Evolutionary conservation across 2,113 vertebrate genomes (phyloP).

Genomic region (Glaucidium brasilianum): DNA sequence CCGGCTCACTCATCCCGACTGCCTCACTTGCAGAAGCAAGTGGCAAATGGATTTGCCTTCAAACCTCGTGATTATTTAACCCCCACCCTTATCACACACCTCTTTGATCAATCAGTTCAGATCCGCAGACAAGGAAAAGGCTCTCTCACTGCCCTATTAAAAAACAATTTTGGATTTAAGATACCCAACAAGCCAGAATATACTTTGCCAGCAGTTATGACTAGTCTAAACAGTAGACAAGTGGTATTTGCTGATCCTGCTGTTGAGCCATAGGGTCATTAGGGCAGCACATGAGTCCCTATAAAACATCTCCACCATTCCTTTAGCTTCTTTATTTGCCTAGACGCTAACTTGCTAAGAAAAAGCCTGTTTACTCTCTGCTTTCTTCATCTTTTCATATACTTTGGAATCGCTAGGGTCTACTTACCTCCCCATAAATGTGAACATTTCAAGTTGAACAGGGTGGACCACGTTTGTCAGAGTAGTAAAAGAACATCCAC

Average conservation of each 20-base stretch:
- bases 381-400: neutral
- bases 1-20: rapidly evolving
- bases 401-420: neutral
- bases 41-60: neutral
- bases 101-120: neutral
- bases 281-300: neutral
- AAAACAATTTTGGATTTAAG: neutral
- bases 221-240: neutral
- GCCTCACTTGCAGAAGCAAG: neutral
- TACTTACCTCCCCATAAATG: neutral
- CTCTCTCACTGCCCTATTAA: neutral
- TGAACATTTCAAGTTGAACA: neutral
- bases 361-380: neutral
- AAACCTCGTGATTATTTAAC: neutral
- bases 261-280: neutral
- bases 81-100: neutral
- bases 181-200: neutral
- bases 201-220: neutral
- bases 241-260: neutral
- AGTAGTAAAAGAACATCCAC: neutral
- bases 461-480: neutral
- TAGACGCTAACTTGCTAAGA: neutral
- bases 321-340: neutral
- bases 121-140: neutral
- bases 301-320: neutral